A percentile compares a stretch with the other conserved stretches of the same genome.
These are phyloP conservation scores for Biston stratarius DNA, from an alignment of 2,888 invertebrate species.

Conservation along the genomic window DNA sequence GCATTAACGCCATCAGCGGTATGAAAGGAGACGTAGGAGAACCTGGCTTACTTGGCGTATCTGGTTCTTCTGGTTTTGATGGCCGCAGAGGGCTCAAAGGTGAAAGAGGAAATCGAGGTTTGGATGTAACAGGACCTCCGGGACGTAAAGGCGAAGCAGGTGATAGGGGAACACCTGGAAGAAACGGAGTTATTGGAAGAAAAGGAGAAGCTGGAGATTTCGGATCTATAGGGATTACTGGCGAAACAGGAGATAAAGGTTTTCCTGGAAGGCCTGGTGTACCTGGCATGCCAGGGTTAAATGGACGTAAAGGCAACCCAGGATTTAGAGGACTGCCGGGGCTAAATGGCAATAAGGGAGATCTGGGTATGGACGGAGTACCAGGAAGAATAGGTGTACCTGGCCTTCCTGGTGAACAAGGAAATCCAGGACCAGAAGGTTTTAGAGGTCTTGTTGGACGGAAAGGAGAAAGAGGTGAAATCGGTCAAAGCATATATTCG, in stretches of 20 bases:
- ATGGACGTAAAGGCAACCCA: constrained; percentile 60
- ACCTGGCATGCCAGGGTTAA: constrained; percentile 85
- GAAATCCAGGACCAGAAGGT: constrained; percentile 70
- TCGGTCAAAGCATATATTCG: constrained; percentile 69
- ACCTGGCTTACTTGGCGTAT: constrained; percentile 82
- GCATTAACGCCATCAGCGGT: constrained; percentile 88
- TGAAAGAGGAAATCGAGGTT: constrained; percentile 85
- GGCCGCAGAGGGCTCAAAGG: constrained; percentile 85
- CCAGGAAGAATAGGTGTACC: constrained; percentile 80
- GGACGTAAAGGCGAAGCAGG: constrained; percentile 89
- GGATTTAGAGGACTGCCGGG: constrained; percentile 85
- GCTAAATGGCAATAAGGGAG: constrained; percentile 62
- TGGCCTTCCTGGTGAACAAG: constrained; percentile 85
- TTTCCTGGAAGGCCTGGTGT: constrained; percentile 84
- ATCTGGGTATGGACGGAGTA: constrained; percentile 58
- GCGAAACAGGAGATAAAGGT: constrained; percentile 82
- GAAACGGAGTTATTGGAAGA: constrained; percentile 78
- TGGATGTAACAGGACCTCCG: constrained; percentile 71
- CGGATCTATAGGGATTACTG: constrained; percentile 83
- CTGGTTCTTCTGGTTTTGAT: constrained; percentile 71
- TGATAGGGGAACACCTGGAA: constrained; percentile 83
- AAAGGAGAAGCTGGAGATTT: constrained; percentile 86
- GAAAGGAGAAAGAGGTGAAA: constrained; percentile 55
- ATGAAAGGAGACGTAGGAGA: constrained; percentile 85
- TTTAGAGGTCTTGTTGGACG: constrained; percentile 47